Percentiles rank a stretch among this genome's conserved stretches.
Evolutionary conservation across 2,797 vertebrate genomes (phyloP).

Genomic region (Gymnodraco acuticeps): DNA sequence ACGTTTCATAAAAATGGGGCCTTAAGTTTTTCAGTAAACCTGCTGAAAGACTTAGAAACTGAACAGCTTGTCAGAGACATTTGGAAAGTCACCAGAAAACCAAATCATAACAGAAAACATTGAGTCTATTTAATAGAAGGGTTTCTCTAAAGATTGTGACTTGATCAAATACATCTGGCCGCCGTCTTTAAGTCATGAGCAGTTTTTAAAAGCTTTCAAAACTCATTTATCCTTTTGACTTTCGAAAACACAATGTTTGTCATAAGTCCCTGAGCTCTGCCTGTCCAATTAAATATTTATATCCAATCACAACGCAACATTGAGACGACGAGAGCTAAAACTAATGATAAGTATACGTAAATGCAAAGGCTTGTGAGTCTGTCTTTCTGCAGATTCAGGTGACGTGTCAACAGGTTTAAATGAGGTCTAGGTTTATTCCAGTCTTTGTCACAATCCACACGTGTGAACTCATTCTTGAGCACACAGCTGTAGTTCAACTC

Average conservation of each 20-base stretch:
- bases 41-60: too few relatives aligned
- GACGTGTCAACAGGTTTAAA: slow-evolving; percentile 14
- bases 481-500: slow-evolving; percentile 41
- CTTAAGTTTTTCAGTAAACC: too few relatives aligned
- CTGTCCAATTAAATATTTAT: not conserved
- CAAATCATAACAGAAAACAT: not conserved
- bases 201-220: not conserved
- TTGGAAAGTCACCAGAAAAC: not conserved
- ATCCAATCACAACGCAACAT: slow-evolving; percentile 2
- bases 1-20: too few relatives aligned
- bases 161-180: not conserved
- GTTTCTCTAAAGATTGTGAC: not conserved
- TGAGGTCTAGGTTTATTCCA: not conserved
- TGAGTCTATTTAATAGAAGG: not conserved
- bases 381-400: not conserved
- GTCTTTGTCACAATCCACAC: not conserved
- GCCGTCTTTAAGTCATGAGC: not conserved
- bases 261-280: not conserved
- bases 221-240: fast-evolving
- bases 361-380: not conserved
- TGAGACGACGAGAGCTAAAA: not conserved
- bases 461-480: slow-evolving; percentile 13
- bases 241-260: not conserved
- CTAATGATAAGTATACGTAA: not conserved
- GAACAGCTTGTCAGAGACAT: too few relatives aligned